Base-by-base conservation (phyloP, 1,140 invertebrate genomes). In the Musca vetustissima region DNA sequence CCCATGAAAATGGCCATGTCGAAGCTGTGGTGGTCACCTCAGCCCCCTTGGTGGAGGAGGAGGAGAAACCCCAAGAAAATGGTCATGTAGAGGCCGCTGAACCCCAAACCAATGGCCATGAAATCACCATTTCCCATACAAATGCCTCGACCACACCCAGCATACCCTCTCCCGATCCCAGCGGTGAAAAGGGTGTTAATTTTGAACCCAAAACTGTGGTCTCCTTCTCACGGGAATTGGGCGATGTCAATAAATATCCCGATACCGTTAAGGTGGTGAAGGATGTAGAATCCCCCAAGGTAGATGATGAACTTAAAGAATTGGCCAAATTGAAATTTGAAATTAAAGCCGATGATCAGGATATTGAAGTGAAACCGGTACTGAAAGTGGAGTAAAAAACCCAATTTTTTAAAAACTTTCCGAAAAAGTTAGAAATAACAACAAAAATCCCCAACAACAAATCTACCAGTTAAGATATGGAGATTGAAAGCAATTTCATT, bases 191-290 rank as follows among this genome's bases (percentile, higher is more conserved):
- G 6, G 78, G 79, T 25, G 79, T 79, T n/a, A 81, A 81, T 72
- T 81, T 73, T 64, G 79, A 79, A 50, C 79, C 78, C 53, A 80
- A 81, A 65, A 79, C 77, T 1, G 74, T 81, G 25, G 76, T 81
- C 9, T 79, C 77, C 28, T 81, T 81, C 59, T 71, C 79, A 2
- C 78, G 81, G 64, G 79, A 81, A 22, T 53, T 81, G 61, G 74
- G 74, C 1, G 79, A 75, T 0, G 76, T 76, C 61, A 81, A 81
- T 50, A 76, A 79, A 53, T 80, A 81, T 69, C 79, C 79, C 3
- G 79, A 81, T 50, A 79, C 76, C 19, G 79, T 81, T 7, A 76
- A 79, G 55, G 73, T 79, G 19, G 25, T 69, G 6, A 77, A 67
- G 50, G 74, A 77, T 15, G 66, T 53, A 24, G 43, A 57, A 13